Conservation (phyloP, 2,888 invertebrate genomes). For the Onthophagus sagittarius region DNA sequence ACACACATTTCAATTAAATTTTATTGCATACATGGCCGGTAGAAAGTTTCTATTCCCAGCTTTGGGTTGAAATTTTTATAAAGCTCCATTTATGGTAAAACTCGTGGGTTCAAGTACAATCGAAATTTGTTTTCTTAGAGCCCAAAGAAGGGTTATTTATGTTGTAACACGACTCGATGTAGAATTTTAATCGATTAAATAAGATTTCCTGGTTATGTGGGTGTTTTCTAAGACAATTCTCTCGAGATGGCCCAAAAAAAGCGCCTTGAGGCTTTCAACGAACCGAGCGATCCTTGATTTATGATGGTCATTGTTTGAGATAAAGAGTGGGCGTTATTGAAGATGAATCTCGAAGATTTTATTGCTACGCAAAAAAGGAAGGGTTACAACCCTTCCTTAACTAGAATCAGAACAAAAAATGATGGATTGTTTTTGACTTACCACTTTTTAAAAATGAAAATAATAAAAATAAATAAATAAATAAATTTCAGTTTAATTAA, state of each 20-base stretch:
- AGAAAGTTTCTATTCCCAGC: too few relatives aligned
- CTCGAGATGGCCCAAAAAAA: not conserved
- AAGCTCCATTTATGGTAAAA: not conserved
- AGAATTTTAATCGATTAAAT: not conserved
- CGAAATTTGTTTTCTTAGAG: conserved; percentile 7
- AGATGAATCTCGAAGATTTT: not conserved
- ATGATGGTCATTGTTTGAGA: not conserved
- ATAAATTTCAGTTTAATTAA: not conserved
- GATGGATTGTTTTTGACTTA: not conserved
- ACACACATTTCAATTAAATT: too few relatives aligned
- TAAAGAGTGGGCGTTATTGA: not conserved
- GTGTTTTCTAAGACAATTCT: not conserved
- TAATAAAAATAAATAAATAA: not conserved
- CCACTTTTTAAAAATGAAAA: not conserved
- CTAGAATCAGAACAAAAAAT: not conserved
- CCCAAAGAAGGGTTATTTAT: conserved; percentile 8
- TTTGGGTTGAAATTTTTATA: not conserved
- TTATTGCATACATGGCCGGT: too few relatives aligned
- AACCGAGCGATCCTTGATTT: not conserved
- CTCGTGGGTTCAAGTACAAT: not conserved
- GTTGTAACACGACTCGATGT: not conserved
- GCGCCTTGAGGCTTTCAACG: not conserved
- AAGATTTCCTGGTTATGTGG: not conserved
- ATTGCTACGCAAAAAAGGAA: not conserved
- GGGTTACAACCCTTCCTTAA: too few relatives aligned